Evolutionary conservation across 2,797 vertebrate species (phyloP).

Genomic region (Hydrolagus colliei): DNA sequence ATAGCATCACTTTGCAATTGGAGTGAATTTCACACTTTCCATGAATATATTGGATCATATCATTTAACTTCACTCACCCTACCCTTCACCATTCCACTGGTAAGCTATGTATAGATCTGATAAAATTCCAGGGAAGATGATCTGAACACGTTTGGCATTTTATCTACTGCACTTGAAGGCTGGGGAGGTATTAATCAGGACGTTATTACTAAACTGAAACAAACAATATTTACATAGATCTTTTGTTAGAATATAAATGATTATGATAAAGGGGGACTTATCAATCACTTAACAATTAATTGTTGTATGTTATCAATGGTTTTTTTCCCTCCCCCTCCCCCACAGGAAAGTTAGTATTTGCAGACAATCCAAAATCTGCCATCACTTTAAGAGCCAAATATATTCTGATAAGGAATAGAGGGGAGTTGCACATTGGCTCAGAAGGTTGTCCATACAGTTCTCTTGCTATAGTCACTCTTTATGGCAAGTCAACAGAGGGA

Average conservation of each 20-base stretch:
- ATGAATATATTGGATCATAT: background rate
- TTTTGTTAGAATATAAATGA: no score
- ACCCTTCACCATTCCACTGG: background rate
- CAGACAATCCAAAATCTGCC: constrained; percentile 36
- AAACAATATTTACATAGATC: no score
- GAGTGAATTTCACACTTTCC: background rate
- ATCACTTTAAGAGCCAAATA: constrained; percentile 37
- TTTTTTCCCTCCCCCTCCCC: background rate
- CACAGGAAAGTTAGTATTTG: constrained; percentile 43
- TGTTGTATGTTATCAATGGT: no score
- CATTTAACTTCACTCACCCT: background rate
- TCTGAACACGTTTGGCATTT: background rate
- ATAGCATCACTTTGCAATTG: background rate
- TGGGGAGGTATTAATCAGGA: no score
- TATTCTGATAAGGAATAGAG: constrained; percentile 44
- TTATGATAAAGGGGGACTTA: no score
- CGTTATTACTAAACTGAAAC: no score
- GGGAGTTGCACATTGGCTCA: constrained; percentile 41
- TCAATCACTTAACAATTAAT: no score
- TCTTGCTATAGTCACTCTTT: constrained; percentile 38
- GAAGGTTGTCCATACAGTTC: constrained; percentile 40
- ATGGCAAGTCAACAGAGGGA: constrained; percentile 42
- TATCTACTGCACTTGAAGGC: no score
- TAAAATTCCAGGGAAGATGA: no score
- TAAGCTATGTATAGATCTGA: background rate